A percentile compares a stretch with the other conserved stretches of the same genome.
phyloP scores from a whole-genome alignment of 2,113 vertebrate genomes.

The Thomomys bottae region DNA sequence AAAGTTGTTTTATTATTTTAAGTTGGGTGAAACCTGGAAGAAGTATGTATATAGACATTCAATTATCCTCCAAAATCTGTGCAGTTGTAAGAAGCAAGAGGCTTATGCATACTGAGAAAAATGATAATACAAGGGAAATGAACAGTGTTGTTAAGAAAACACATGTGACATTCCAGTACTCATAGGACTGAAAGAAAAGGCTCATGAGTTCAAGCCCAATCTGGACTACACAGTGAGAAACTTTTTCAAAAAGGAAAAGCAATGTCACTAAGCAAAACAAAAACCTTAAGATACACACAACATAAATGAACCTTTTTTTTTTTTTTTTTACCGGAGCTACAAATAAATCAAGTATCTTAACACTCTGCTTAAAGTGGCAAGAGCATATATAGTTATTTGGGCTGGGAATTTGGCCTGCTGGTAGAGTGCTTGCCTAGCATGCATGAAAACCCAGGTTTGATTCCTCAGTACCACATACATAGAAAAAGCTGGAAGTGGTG shows the following conservation, averaged over 20 bases:
- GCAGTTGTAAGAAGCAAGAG: background rate
- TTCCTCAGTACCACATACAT: too few species aligned
- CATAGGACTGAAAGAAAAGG: too few species aligned
- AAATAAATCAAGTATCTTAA: conserved; percentile 50
- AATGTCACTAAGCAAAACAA: conserved; percentile 24
- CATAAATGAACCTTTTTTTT: too few species aligned
- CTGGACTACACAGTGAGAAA: too few species aligned
- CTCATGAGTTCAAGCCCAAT: too few species aligned
- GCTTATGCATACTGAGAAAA: background rate
- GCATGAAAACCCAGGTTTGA: too few species aligned
- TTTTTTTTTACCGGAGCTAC: background rate
- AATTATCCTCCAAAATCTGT: background rate
- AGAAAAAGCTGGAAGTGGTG: too few species aligned
- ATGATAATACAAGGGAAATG: background rate
- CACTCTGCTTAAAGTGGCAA: conserved; percentile 15
- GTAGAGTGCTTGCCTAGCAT: too few species aligned
- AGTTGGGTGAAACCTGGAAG: background rate
- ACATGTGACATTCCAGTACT: too few species aligned
- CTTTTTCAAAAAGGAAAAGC: background rate
- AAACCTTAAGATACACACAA: background rate
- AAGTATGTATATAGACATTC: background rate
- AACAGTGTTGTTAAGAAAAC: too few species aligned
- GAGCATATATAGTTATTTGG: conserved; percentile 57
- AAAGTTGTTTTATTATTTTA: too few species aligned
- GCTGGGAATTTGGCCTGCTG: too few species aligned